These are phyloP conservation scores for Trilocha varians DNA, from an alignment of 2,888 invertebrate species.

Conservation along the genomic window DNA sequence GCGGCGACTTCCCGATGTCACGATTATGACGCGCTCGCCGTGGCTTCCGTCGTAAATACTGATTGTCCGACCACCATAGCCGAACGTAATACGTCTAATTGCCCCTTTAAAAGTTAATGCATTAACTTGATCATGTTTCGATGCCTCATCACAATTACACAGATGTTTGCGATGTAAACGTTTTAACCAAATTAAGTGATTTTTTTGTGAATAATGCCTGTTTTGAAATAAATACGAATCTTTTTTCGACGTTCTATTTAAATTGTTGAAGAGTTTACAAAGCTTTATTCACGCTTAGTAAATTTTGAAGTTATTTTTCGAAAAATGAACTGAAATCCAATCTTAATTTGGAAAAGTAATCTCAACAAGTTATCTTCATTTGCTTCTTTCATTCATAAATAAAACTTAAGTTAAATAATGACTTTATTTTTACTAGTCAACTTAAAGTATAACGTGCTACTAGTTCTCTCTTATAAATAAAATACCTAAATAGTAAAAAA, in stretches of 20 bases:
- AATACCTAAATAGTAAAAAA: too few species aligned
- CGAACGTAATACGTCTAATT: slow-evolving; percentile 57
- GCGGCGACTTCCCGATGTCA: slow-evolving; percentile 47
- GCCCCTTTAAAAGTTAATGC: slow-evolving; percentile 62
- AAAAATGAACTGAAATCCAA: too few species aligned
- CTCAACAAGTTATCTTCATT: background rate
- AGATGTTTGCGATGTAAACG: slow-evolving; percentile 39
- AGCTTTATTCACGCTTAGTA: too few species aligned
- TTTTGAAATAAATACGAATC: background rate
- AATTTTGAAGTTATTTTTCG: too few species aligned
- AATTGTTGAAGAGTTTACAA: too few species aligned
- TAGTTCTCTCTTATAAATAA: too few species aligned
- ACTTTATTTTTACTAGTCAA: too few species aligned
- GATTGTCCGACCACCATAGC: slow-evolving; percentile 50
- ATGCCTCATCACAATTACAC: slow-evolving; percentile 38
- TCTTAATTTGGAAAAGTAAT: background rate
- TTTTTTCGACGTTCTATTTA: too few species aligned
- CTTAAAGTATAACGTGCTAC: too few species aligned
- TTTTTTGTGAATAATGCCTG: slow-evolving; percentile 13
- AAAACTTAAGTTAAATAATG: too few species aligned
- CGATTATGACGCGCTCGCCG: slow-evolving; percentile 49
- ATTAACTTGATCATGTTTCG: slow-evolving; percentile 58
- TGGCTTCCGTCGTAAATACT: slow-evolving; percentile 55
- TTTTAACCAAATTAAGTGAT: slow-evolving; percentile 33
- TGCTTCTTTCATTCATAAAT: too few species aligned